Evolutionary conservation across 1,140 invertebrate species (phyloP).

Genomic region (Drosophila pruinosa): DNA sequence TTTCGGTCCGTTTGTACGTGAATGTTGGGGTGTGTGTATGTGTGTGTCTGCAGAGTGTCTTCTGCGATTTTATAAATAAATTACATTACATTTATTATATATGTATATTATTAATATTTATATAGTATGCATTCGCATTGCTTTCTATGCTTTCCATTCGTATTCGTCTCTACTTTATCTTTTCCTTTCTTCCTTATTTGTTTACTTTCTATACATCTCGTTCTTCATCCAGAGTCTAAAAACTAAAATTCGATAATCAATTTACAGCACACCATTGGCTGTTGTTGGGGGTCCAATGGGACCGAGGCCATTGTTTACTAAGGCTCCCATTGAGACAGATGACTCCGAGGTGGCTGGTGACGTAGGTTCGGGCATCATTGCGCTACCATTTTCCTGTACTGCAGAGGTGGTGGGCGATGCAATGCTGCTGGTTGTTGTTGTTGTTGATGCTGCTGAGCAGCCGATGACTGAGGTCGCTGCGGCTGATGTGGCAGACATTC

Average conservation of each 20-base stretch:
- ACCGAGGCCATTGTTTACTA: constrained; percentile 63
- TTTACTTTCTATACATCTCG: too few species aligned
- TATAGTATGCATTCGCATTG: constrained; percentile 62
- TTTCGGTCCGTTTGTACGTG: constrained; percentile 1
- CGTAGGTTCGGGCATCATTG: constrained; percentile 59
- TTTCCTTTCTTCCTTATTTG: constrained; percentile 14
- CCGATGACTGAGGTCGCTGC: constrained; percentile 22
- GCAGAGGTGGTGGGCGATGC: constrained; percentile 56
- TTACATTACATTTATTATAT: constrained; percentile 70
- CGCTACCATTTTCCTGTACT: constrained; percentile 73
- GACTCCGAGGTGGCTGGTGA: constrained; percentile 67
- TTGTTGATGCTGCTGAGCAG: constrained; percentile 18
- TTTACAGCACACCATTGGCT: constrained; percentile 79
- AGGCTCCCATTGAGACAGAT: constrained; percentile 49
- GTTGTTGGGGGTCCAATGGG: constrained; percentile 80
- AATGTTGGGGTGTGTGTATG: not conserved
- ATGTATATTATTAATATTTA: constrained; percentile 49
- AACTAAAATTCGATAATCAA: constrained; percentile 42
- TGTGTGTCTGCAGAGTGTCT: constrained; percentile 37
- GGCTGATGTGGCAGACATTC: constrained; percentile 14
- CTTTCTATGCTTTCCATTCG: constrained; percentile 6
- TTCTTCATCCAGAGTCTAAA: constrained; percentile 21
- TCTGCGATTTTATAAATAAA: constrained; percentile 64
- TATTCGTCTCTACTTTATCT: not conserved
- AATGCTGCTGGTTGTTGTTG: constrained; percentile 60